Base-by-base conservation (phyloP, 1,140 invertebrate species). In the Eumeta japonica region DNA sequence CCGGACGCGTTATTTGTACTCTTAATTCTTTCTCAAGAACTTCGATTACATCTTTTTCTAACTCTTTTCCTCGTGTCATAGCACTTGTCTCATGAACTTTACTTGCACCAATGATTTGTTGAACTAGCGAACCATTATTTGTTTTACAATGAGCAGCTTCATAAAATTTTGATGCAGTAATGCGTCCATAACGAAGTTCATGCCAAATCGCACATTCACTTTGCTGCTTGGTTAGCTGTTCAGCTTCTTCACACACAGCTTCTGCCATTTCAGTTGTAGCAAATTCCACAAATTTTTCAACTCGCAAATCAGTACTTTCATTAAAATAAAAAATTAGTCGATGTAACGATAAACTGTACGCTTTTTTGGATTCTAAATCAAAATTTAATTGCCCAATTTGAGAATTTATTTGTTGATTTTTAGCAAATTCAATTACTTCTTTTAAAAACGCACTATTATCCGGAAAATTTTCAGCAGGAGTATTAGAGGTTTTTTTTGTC, bases 251-350 rank as follows among this genome's bases (percentile, higher is more conserved):
- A 24, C 20, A 24, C 20, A 24, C 20, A 24, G 20, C 20, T 24
- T 24, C 20, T 24, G 20, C 20, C 20, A 24, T 24, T 24, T 24
- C 20, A 24, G 20, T 24, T 24, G 5, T 24, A 24, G 20, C 20
- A 24, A 24, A 24, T 24, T 24, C 20, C n/a, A 24, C 5, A 24
- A 24, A 24, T 24, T 24, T n/a, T 24, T 24, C 20, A 24, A 24
- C 20, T 24, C 20, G 20, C 20, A 24, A 24, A 24, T 24, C 20
- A 24, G 20, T 24, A 24, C 20, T 24, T 24, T 24, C 5, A 24
- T 24, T 24, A 24, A 24, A 24, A 24, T 24, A 24, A 24, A 24
- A n/a, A 24, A 24, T 24, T 24, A 24, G n/a, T n/a, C 20, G 20
- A 24, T 24, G 20, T 24, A 24, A 24, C 20, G 20, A 24, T 24